phyloP scores from a whole-genome alignment of 2,888 invertebrate species.

The Bembecia ichneumoniformis region DNA sequence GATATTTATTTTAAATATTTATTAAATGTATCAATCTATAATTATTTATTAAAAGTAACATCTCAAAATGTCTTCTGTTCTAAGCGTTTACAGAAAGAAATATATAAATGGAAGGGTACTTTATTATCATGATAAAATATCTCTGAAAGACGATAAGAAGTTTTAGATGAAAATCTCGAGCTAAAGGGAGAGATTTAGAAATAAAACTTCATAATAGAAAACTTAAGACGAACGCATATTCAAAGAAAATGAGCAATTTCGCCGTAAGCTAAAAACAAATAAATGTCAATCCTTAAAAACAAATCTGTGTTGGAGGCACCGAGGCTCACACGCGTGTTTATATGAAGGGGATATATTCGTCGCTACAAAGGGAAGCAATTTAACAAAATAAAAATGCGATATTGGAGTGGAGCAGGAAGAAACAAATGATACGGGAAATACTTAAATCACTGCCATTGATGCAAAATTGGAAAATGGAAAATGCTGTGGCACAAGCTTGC shows the following conservation, averaged over 20 bases:
- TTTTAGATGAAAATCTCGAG: not conserved
- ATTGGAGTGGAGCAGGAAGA: conserved; percentile 42
- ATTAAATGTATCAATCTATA: too few species aligned
- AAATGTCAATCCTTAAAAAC: conserved; percentile 64
- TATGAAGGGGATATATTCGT: conserved; percentile 38
- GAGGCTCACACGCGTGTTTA: conserved; percentile 49
- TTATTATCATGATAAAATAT: too few species aligned
- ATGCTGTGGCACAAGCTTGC: conserved; percentile 13
- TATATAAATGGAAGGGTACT: too few species aligned
- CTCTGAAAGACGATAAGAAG: too few species aligned
- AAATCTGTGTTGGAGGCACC: conserved; percentile 52
- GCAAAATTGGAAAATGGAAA: conserved; percentile 45
- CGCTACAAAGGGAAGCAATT: conserved; percentile 67
- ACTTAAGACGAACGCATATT: not conserved
- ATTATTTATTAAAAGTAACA: too few species aligned
- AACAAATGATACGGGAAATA: conserved; percentile 70
- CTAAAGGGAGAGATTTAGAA: not conserved
- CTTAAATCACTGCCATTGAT: conserved; percentile 66
- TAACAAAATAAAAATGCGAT: conserved; percentile 65
- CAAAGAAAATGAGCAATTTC: conserved; percentile 43
- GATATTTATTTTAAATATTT: too few species aligned
- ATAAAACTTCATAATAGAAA: not conserved
- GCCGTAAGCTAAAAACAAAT: conserved; percentile 62
- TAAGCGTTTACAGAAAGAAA: too few species aligned
- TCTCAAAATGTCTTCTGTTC: too few species aligned